Percentiles rank a stretch among this genome's conserved stretches.
Conservation (phyloP, 2,888 invertebrate species). For the Netelia melanura region DNA sequence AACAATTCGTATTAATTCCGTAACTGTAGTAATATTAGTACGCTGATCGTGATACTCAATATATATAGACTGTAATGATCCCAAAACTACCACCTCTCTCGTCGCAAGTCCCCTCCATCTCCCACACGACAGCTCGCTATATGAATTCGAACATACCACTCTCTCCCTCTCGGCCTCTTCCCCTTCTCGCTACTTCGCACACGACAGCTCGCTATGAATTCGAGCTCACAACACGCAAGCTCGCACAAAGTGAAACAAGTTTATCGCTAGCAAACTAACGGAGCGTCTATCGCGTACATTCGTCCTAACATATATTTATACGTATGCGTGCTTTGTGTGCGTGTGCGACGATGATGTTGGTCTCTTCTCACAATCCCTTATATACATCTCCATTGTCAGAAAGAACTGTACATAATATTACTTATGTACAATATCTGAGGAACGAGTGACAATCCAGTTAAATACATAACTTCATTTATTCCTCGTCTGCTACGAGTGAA, state of each 20-base stretch:
- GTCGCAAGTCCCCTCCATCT: background rate
- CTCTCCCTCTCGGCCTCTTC: background rate
- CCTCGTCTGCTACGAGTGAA: background rate
- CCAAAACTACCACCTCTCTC: background rate
- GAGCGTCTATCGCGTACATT: slow-evolving; percentile 54
- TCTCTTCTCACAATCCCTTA: slow-evolving; percentile 28
- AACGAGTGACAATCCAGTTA: slow-evolving; percentile 40
- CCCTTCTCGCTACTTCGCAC: background rate
- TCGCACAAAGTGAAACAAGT: slow-evolving; percentile 64
- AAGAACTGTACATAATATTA: slow-evolving; percentile 41
- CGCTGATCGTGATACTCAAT: slow-evolving; percentile 18
- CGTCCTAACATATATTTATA: slow-evolving; percentile 2
- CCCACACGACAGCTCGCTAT: background rate
- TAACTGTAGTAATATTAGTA: slow-evolving; percentile 2
- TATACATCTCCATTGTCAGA: slow-evolving; percentile 28
- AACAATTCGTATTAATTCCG: background rate
- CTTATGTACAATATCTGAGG: slow-evolving; percentile 14
- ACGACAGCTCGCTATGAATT: background rate
- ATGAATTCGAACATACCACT: background rate
- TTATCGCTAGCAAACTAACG: slow-evolving; percentile 63
- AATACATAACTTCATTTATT: slow-evolving; percentile 19
- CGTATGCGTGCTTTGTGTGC: background rate
- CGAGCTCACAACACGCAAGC: slow-evolving; percentile 18
- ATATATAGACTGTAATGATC: slow-evolving; percentile 21
- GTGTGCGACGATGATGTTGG: background rate